Evolutionary conservation across 2,888 invertebrate species (phyloP), one percentile per base, ranked within the genome.

Genomic region (Plebejus anna): DNA sequence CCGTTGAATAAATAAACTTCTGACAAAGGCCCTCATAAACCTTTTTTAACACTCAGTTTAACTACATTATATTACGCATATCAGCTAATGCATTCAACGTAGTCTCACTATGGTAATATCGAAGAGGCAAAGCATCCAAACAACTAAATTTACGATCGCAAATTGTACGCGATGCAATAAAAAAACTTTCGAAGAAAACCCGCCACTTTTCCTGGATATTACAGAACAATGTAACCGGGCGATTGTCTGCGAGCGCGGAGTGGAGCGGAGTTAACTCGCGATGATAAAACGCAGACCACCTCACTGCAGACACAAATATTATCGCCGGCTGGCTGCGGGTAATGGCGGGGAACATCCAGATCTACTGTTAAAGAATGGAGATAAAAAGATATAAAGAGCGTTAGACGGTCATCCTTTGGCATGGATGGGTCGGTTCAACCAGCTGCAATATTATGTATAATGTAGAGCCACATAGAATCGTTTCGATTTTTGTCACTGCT

Each of bases 211-310:
- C 42, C 42, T 42, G 42, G 42, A 42, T 42, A 42, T 42, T 42
- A 7, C 42, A 42, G 42, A 55, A 55, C 51, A 55, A 55, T 55
- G 13, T 55, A 55, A 13, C 51, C 51, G 51, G 51, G 51, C 51
- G 51, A 55, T 55, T 55, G 51, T 55, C 51, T 55, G 51, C 13
- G 13, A 13, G 42, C 7, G 42, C 38, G 38, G 38, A 38, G 38
- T 38, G 42, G 47, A 9, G 16, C 59, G 59, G 22, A 61, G 61
- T 28, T 61, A 61, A 61, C 28, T 22, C 9, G 61, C 7, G 59
- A 7, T 61, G 61, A 61, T 61, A 61, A 28, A 61, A 22, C 61
- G 61, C 61, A 61, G 61, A 61, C 61, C 61, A 28, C 61, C 28
- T 61, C 28, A 28, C 28, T 1, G 11, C 61, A 22, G 61, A 11